Percentiles rank a stretch among this genome's conserved stretches.
Evolutionary conservation across 2,797 vertebrate genomes (phyloP).

Genomic region (Notolepis coatsorum): DNA sequence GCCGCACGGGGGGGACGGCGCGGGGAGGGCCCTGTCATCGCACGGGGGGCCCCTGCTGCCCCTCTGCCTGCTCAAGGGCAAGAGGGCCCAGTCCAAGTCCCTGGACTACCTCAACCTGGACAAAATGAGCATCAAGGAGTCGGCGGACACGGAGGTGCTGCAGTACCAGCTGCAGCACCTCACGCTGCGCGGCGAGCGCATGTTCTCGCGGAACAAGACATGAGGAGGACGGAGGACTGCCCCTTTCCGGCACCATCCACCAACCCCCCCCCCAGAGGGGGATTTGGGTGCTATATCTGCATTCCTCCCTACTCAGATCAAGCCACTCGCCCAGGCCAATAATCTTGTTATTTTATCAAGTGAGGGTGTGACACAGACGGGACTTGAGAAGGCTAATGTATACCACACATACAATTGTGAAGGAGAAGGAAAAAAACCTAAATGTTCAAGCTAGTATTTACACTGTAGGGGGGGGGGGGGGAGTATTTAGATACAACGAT

Average conservation of each 20-base stretch:
- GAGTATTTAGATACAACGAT: conserved; percentile 44
- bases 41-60: conserved; percentile 89
- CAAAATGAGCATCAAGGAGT: conserved; percentile 93
- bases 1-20: conserved; percentile 80
- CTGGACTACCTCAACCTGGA: conserved; percentile 99
- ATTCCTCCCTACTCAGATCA: conserved; percentile 56
- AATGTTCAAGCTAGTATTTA: conserved; percentile 4
- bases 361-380: too few relatives aligned
- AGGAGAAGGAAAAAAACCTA: conserved; percentile 6
- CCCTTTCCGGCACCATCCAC: conserved; percentile 27
- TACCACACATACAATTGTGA: conserved; percentile 54
- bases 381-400: conserved; percentile 14
- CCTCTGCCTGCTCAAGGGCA: conserved; percentile 93
- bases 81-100: conserved; percentile 93
- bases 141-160: conserved; percentile 93
- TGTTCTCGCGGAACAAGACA: conserved; percentile 92
- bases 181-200: conserved; percentile 89
- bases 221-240: conserved; percentile 74
- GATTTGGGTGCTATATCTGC: conserved; percentile 63
- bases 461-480: conserved; percentile 17
- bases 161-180: conserved; percentile 97
- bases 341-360: conserved; percentile 61
- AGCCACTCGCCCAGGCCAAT: conserved; percentile 46
- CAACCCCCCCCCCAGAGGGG: conserved; percentile 16
- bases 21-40: conserved; percentile 84